These are phyloP conservation scores for Adelges cooleyi DNA, from an alignment of 1,140 invertebrate genomes.

Conservation along the genomic window DNA sequence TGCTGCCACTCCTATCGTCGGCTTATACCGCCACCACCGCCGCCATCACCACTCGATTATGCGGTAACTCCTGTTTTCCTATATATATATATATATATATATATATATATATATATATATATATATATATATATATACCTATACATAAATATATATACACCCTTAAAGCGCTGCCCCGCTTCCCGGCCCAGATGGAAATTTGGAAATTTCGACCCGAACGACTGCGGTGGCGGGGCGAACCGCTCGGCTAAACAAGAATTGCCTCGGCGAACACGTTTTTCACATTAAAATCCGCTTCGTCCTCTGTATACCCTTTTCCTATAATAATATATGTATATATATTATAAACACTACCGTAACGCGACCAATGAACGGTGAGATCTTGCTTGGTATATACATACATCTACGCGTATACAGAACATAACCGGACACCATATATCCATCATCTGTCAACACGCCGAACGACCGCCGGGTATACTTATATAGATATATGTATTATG, in stretches of 20 bases:
- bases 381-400: background rate
- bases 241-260: slow-evolving; percentile 24
- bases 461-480: background rate
- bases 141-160: background rate
- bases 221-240: background rate
- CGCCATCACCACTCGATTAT: too few species aligned
- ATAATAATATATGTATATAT: background rate
- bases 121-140: too few species aligned
- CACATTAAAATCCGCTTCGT: slow-evolving; percentile 14
- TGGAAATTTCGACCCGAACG: slow-evolving; percentile 14
- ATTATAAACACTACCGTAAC: background rate
- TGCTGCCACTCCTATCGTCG: background rate
- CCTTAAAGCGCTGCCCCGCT: background rate
- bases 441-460: background rate
- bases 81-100: too few species aligned
- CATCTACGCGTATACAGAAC: background rate
- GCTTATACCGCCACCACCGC: too few species aligned
- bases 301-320: background rate
- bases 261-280: slow-evolving; percentile 24
- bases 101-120: too few species aligned
- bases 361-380: background rate
- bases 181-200: background rate
- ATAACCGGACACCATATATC: slow-evolving; percentile 15
- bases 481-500: too few species aligned
- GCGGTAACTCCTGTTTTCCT: too few species aligned